Evolutionary conservation across 1,140 invertebrate genomes (phyloP).

Genomic region (Anadara kagoshimensis): DNA sequence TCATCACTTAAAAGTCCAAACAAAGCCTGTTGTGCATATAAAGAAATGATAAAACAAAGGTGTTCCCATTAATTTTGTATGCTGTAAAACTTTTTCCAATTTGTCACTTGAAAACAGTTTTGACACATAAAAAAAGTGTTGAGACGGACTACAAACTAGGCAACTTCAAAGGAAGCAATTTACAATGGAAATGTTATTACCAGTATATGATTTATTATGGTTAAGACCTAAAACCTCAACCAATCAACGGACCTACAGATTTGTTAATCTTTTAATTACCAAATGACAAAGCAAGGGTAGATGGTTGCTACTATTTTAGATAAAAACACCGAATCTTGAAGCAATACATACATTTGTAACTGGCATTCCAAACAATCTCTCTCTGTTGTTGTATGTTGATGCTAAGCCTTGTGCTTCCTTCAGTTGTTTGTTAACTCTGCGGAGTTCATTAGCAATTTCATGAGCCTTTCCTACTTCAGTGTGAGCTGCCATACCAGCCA

Average conservation of each 20-base stretch:
- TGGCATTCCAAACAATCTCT: slow-evolving; percentile 82
- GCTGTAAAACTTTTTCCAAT: too few species aligned
- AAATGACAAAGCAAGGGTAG: neutral
- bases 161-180: too few species aligned
- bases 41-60: too few species aligned
- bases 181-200: too few species aligned
- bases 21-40: too few species aligned
- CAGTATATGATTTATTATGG: too few species aligned
- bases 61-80: too few species aligned
- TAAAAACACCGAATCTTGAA: neutral
- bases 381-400: slow-evolving; percentile 81
- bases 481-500: slow-evolving; percentile 74
- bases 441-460: slow-evolving; percentile 84
- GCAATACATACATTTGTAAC: slow-evolving; percentile 76
- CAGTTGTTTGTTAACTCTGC: slow-evolving; percentile 77
- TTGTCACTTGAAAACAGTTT: too few species aligned
- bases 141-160: too few species aligned
- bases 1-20: too few species aligned
- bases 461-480: slow-evolving; percentile 78
- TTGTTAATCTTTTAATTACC: neutral
- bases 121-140: too few species aligned
- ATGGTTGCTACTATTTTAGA: neutral
- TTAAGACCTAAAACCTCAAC: too few species aligned
- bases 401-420: slow-evolving; percentile 83
- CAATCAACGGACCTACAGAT: neutral